A percentile compares a stretch with the other conserved stretches of the same genome.
phyloP scores from a whole-genome alignment of 2,113 vertebrate species.

The Arvicanthis niloticus region DNA sequence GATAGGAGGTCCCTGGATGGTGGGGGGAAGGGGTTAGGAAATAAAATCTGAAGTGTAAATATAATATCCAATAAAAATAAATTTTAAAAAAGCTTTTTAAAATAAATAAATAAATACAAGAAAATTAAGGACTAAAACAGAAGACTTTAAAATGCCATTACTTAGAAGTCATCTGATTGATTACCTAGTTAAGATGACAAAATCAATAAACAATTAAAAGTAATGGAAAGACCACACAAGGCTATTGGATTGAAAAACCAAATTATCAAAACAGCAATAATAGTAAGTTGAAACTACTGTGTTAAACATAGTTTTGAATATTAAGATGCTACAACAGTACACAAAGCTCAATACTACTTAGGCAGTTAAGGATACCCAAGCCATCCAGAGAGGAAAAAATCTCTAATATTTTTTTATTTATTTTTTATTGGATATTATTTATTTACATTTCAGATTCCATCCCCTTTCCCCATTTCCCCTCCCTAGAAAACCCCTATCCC shows the following conservation, averaged over 20 bases:
- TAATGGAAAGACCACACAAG: background rate
- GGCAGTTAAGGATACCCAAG: background rate
- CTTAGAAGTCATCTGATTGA: background rate
- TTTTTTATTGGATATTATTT: too few species aligned
- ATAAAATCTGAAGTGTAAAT: too few species aligned
- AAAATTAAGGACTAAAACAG: background rate
- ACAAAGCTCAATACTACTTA: background rate
- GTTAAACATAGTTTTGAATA: slow-evolving; percentile 18
- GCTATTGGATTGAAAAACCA: slow-evolving; percentile 7
- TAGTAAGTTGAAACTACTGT: slow-evolving; percentile 17
- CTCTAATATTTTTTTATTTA: too few species aligned
- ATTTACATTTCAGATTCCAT: too few species aligned
- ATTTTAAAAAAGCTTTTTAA: too few species aligned
- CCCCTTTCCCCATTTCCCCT: too few species aligned
- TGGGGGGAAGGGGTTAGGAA: too few species aligned
- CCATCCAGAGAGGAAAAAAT: background rate
- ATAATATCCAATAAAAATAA: too few species aligned
- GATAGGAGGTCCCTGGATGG: too few species aligned
- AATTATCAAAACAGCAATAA: slow-evolving; percentile 19
- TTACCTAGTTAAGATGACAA: slow-evolving; percentile 3
- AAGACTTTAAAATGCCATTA: background rate
- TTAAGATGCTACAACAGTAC: background rate
- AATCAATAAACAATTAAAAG: slow-evolving; percentile 38
- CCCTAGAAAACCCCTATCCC: too few species aligned
- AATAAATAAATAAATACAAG: background rate